These are phyloP conservation scores for Triplophysa dalaica DNA, from an alignment of 2,113 vertebrate species.

Conservation along the genomic window DNA sequence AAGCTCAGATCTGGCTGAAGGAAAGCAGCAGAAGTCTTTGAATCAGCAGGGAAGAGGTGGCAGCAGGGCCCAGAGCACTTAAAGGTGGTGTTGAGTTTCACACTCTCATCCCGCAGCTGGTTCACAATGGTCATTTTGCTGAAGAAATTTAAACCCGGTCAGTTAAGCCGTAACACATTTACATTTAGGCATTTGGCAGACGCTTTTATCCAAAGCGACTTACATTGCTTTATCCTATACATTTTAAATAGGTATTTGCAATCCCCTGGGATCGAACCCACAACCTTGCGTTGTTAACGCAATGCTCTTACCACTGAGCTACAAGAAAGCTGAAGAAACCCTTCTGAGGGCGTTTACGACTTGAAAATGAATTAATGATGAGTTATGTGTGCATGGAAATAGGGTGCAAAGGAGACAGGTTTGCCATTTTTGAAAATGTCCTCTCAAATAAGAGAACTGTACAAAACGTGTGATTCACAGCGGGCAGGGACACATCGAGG, in stretches of 20 bases:
- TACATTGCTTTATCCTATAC: too few relatives aligned
- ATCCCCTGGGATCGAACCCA: too few relatives aligned
- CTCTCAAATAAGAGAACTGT: too few relatives aligned
- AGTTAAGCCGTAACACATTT: conserved; percentile 58
- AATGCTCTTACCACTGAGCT: too few relatives aligned
- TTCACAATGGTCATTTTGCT: conserved; percentile 53
- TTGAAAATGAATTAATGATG: conserved; percentile 52
- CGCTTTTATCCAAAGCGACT: too few relatives aligned
- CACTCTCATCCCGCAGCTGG: conserved; percentile 32
- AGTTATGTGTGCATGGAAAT: conserved; percentile 34
- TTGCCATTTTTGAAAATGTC: not conserved
- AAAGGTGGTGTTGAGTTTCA: conserved; percentile 58
- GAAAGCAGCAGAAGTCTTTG: conserved; percentile 3
- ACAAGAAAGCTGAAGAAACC: conserved; percentile 58
- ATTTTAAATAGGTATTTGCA: too few relatives aligned
- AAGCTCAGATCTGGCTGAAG: not conserved
- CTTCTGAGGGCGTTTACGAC: conserved; percentile 54
- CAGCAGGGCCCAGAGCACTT: conserved; percentile 33
- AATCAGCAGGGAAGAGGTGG: conserved; percentile 14
- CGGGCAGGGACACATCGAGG: too few relatives aligned
- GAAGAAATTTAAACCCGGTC: conserved; percentile 53
- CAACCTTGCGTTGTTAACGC: too few relatives aligned
- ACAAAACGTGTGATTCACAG: too few relatives aligned
- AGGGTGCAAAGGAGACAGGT: not conserved
- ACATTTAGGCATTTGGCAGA: too few relatives aligned